Evolutionary conservation across 2,797 vertebrate genomes (phyloP).

Genomic region (Platyrinchus mystaceus): DNA sequence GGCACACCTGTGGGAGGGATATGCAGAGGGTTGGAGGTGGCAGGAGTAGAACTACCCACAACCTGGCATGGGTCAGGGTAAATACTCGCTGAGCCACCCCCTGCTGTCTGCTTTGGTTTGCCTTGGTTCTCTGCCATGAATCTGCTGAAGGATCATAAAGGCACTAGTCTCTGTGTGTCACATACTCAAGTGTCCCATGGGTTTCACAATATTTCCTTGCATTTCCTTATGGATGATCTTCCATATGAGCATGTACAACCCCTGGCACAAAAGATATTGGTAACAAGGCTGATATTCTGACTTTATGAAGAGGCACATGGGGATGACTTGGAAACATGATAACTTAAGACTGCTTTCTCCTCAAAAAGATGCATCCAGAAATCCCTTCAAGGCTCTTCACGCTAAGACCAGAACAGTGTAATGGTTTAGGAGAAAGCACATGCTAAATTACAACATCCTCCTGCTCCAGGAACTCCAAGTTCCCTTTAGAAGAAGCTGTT

Average conservation of each 20-base stretch:
- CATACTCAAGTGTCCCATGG: neutral
- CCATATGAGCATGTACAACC: accelerated
- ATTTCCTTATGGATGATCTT: neutral
- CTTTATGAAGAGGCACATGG: neutral
- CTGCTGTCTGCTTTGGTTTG: neutral
- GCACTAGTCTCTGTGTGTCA: neutral
- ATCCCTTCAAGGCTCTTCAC: neutral
- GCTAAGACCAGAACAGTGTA: neutral
- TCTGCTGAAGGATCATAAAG: neutral
- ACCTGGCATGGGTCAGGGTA: neutral
- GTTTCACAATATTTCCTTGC: neutral
- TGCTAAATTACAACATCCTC: neutral
- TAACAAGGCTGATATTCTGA: accelerated
- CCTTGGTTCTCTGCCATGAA: neutral
- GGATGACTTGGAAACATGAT: neutral
- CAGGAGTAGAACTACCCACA: neutral
- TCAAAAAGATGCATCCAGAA: neutral
- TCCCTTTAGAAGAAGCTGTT: slow-evolving; percentile 5
- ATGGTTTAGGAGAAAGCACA: neutral
- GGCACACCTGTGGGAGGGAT: neutral
- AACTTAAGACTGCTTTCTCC: neutral
- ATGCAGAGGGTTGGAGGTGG: neutral
- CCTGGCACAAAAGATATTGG: neutral
- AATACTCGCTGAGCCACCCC: neutral
- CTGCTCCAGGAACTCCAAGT: neutral